Conservation (phyloP, 2,888 invertebrate genomes). For the Drosophila neotestacea region DNA sequence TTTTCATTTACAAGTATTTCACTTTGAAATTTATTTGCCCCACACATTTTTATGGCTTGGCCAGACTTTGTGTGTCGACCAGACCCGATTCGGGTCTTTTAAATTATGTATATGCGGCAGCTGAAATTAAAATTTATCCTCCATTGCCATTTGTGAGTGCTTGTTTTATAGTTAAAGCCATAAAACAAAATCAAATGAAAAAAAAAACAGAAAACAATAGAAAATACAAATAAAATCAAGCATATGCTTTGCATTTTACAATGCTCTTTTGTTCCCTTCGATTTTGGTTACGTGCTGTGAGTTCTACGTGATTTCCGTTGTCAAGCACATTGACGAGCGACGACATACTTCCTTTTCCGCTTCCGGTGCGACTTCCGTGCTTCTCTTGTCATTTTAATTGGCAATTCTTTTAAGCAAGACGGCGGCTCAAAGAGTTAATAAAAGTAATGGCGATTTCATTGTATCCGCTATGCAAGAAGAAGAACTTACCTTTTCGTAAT, state of each 20-base stretch:
- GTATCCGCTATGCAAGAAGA: conserved; percentile 37
- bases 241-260: conserved; percentile 37
- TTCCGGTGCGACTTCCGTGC: conserved; percentile 6
- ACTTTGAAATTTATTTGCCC: conserved; percentile 76
- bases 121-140: conserved; percentile 74
- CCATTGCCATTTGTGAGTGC: conserved; percentile 40
- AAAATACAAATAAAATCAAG: conserved; percentile 34
- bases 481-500: conserved; percentile 35
- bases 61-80: conserved; percentile 48
- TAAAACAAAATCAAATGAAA: conserved; percentile 32
- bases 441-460: conserved; percentile 66
- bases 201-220: conserved; percentile 11
- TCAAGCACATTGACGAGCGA: conserved; percentile 27
- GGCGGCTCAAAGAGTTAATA: conserved; percentile 66
- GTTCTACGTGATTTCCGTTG: conserved; percentile 38
- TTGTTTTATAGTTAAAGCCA: conserved; percentile 52
- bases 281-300: conserved; percentile 9
- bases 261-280: conserved; percentile 6
- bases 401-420: conserved; percentile 47
- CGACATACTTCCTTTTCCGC: conserved; percentile 28
- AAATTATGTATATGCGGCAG: conserved; percentile 66
- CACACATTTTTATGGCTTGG: conserved; percentile 77
- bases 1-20: conserved; percentile 81
- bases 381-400: conserved; percentile 60
- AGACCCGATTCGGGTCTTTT: conserved; percentile 32